A percentile compares a stretch with the other conserved stretches of the same genome.
Conservation (phyloP, 2,797 vertebrate genomes). For the Pseudotriccus pelzelni region DNA sequence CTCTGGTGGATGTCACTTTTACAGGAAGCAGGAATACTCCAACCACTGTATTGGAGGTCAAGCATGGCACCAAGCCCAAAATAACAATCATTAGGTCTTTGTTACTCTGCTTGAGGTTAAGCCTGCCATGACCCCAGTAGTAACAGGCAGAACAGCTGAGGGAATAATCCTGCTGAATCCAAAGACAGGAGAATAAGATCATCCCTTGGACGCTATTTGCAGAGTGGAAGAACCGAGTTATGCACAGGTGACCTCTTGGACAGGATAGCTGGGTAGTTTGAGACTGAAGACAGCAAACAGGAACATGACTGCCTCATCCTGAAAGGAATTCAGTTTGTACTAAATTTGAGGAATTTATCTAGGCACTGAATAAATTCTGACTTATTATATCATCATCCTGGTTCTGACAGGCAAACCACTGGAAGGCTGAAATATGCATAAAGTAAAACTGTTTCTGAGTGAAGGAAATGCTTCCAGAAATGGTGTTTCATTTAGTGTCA, state of each 20-base stretch:
- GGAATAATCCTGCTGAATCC: background rate
- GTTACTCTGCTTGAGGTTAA: background rate
- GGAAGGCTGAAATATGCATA: background rate
- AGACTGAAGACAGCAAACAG: background rate
- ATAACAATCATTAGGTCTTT: background rate
- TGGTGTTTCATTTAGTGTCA: background rate
- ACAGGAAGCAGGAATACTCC: background rate
- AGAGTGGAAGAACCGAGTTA: background rate
- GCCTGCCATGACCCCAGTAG: background rate
- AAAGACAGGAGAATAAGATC: background rate
- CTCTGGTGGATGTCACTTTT: background rate
- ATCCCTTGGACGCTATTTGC: background rate
- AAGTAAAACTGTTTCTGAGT: background rate
- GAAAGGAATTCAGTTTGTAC: background rate
- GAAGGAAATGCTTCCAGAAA: background rate
- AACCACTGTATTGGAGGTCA: rapidly evolving
- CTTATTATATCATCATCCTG: background rate
- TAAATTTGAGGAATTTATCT: background rate
- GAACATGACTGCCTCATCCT: background rate
- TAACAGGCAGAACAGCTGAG: background rate
- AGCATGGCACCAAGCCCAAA: background rate
- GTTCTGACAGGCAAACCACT: background rate
- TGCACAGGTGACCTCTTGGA: background rate
- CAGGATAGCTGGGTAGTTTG: background rate
- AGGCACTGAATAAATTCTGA: background rate